These are phyloP conservation scores for Epistrophe grossulariae DNA, from an alignment of 2,888 invertebrate genomes.

Conservation along the genomic window DNA sequence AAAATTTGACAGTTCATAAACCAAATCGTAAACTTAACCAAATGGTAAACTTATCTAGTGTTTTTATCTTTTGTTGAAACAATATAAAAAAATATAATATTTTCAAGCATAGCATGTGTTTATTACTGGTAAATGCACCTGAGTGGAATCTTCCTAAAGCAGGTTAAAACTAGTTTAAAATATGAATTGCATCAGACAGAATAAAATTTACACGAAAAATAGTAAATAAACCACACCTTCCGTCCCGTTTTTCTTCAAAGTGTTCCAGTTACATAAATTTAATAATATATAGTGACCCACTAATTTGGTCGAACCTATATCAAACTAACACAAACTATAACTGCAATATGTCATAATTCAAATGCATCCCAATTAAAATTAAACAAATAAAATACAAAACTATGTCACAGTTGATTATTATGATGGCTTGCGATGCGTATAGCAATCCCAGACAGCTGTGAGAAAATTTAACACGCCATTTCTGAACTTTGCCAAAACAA, in stretches of 20 bases:
- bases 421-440: conserved; percentile 49
- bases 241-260: conserved; percentile 22
- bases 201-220: conserved; percentile 10
- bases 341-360: conserved; percentile 47
- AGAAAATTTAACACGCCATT: background rate
- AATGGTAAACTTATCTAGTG: too few relatives aligned
- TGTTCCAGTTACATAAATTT: conserved; percentile 42
- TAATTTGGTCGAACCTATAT: conserved; percentile 2
- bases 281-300: conserved; percentile 1
- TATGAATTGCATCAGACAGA: conserved; percentile 32
- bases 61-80: too few relatives aligned
- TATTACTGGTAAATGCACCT: background rate
- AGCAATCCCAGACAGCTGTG: conserved; percentile 1
- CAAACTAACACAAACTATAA: conserved; percentile 11
- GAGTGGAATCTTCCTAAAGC: conserved; percentile 25
- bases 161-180: conserved; percentile 25
- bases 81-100: too few relatives aligned
- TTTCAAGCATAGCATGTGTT: too few relatives aligned
- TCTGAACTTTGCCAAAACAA: conserved; percentile 16
- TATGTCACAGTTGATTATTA: conserved; percentile 57
- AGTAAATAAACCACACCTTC: conserved; percentile 52
- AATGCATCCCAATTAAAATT: conserved; percentile 44
- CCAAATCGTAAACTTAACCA: too few relatives aligned
- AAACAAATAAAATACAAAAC: conserved; percentile 48
- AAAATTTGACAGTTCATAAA: too few relatives aligned